Evolutionary conservation across 2,888 invertebrate genomes (phyloP).

Genomic region (Chloroclysta siterata): DNA sequence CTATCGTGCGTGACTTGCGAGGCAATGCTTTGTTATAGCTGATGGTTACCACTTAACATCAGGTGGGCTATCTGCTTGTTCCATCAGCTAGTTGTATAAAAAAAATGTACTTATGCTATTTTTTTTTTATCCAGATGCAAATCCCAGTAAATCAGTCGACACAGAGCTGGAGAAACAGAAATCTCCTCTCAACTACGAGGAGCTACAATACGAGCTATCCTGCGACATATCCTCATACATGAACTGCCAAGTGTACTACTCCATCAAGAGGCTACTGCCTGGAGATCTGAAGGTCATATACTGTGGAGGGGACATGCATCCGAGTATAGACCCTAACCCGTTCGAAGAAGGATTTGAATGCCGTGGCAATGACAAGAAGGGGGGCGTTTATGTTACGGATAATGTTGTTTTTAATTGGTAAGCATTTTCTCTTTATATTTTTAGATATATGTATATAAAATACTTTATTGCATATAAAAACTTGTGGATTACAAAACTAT

Average conservation of each 20-base stretch:
- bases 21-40: too few relatives aligned
- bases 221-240: conserved; percentile 90
- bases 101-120: too few relatives aligned
- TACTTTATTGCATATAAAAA: too few relatives aligned
- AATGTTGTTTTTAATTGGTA: conserved; percentile 91
- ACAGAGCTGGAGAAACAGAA: conserved; percentile 64
- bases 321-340: conserved; percentile 87
- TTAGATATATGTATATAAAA: too few relatives aligned
- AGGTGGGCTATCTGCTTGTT: too few relatives aligned
- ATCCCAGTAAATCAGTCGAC: conserved; percentile 73
- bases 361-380: conserved; percentile 88
- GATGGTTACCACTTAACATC: too few relatives aligned
- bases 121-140: conserved; percentile 66
- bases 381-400: conserved; percentile 92
- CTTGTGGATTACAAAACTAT: too few relatives aligned
- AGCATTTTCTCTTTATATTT: conserved; percentile 37
- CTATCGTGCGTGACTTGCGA: too few relatives aligned
- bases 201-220: conserved; percentile 85
- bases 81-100: too few relatives aligned
- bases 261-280: conserved; percentile 91
- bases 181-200: conserved; percentile 55
- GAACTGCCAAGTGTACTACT: conserved; percentile 90
- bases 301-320: conserved; percentile 66
- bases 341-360: conserved; percentile 88
- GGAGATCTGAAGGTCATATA: conserved; percentile 93